These are phyloP conservation scores for Gymnocypris eckloni DNA, from an alignment of 2,797 vertebrate genomes.

Conservation along the genomic window DNA sequence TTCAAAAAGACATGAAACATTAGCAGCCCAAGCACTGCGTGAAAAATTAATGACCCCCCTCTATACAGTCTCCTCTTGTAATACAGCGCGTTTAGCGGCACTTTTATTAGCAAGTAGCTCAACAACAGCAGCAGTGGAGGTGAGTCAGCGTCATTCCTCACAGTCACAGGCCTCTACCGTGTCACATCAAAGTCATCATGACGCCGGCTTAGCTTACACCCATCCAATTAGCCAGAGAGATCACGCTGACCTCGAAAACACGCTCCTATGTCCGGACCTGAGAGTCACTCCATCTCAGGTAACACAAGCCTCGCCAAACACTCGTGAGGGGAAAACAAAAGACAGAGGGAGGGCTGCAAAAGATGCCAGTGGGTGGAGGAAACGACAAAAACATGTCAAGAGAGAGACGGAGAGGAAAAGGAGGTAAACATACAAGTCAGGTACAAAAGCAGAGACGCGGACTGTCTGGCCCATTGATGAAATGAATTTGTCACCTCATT, in stretches of 20 bases:
- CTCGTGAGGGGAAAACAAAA: conserved; percentile 60
- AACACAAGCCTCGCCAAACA: conserved; percentile 79
- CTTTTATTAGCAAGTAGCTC: conserved; percentile 70
- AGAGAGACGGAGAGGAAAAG: conserved; percentile 65
- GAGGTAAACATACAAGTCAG: conserved; percentile 76
- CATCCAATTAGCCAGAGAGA: conserved; percentile 95
- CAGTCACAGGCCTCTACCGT: conserved; percentile 67
- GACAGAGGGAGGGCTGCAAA: conserved; percentile 65
- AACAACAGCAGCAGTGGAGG: neutral
- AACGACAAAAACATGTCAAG: conserved; percentile 65
- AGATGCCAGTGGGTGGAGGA: conserved; percentile 74
- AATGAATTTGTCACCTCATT: conserved; percentile 87
- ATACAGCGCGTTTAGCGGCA: conserved; percentile 76
- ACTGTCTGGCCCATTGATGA: conserved; percentile 77
- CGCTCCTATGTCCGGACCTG: conserved; percentile 74
- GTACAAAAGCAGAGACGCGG: conserved; percentile 80
- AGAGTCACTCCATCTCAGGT: conserved; percentile 88
- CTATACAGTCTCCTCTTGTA: conserved; percentile 80
- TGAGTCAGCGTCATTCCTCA: conserved; percentile 25
- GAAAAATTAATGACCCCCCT: conserved; percentile 86
- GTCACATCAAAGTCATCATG: conserved; percentile 87
- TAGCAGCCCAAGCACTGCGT: conserved; percentile 80
- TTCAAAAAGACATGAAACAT: conserved; percentile 54
- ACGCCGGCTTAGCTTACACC: conserved; percentile 92
- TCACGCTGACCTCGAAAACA: conserved; percentile 86